Percentiles rank a stretch among this genome's conserved stretches.
Evolutionary conservation across 2,888 invertebrate genomes (phyloP).

Genomic region (Tipula helvola): DNA sequence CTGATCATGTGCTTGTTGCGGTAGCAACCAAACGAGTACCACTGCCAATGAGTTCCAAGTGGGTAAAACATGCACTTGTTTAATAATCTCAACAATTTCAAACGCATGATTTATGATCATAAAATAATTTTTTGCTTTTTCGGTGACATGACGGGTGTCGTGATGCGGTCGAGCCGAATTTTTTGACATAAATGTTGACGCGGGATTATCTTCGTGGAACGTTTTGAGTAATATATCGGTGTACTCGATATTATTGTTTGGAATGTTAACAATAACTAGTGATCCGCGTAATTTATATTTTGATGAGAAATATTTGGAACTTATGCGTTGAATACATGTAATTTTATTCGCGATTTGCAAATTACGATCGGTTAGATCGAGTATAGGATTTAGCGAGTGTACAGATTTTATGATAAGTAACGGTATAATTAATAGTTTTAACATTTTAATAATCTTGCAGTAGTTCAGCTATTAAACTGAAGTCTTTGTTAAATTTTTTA

Average conservation of each 20-base stretch:
- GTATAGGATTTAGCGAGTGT: constrained; percentile 12
- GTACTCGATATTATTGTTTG: not conserved
- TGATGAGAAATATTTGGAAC: constrained; percentile 16
- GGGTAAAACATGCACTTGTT: constrained; percentile 24
- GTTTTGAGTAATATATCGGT: not conserved
- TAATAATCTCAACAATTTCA: constrained; percentile 26
- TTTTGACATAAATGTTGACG: constrained; percentile 15
- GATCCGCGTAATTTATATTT: constrained; percentile 15
- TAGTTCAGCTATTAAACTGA: not conserved
- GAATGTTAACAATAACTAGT: constrained; percentile 13
- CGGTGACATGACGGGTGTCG: constrained; percentile 13
- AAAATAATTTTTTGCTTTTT: constrained; percentile 32
- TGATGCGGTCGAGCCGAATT: constrained; percentile 11
- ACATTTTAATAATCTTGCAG: constrained; percentile 1
- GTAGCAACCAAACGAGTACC: constrained; percentile 26
- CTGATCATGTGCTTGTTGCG: constrained; percentile 15
- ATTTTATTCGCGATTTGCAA: not conserved
- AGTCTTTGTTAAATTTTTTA: not conserved
- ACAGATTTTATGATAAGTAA: constrained; percentile 14
- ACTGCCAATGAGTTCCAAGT: constrained; percentile 35
- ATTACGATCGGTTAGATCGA: not conserved
- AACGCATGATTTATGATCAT: constrained; percentile 26
- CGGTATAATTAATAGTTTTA: constrained; percentile 14
- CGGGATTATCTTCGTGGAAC: constrained; percentile 5
- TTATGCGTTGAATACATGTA: constrained; percentile 15